Base-by-base conservation (phyloP, 2,797 vertebrate species). In the Gallinago stenura region DNA sequence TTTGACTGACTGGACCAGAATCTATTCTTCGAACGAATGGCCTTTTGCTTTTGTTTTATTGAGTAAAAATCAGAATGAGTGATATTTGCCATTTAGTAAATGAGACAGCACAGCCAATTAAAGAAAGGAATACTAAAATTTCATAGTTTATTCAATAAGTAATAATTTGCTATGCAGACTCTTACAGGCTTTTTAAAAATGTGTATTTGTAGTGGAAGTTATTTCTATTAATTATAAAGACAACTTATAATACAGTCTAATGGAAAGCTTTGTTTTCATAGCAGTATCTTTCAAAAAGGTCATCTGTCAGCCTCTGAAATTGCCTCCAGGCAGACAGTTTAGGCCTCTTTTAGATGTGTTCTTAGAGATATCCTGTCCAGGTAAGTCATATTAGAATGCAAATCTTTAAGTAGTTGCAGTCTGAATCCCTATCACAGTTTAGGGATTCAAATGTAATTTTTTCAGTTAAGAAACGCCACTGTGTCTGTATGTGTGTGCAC, bases 11-110 rank as follows among this genome's bases (percentile, higher is more conserved):
- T 79, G 50, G 62, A 64, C 58, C 56, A 87, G 46, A 86, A 45
- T 75, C 4, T 84, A 10, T 70, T 68, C 24, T 95, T 83, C 64
- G 86, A 77, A 88, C 10, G 4, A 93, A 43, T 43, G 45, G 25
- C 45, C 30, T 87, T 94, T 82, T 4, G 11, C 28, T 81, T 93
- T 24, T 46, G 56, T 83, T 89, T 78, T 86, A 76, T 77, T 87
- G 70, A 79, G 37, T 89, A 75, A 87, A 94, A 95, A 93, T 72
- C 39, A 77, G 37, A 93, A 70, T 93, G 26, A 83, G 35, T 87
- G 6, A 69, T 87, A 90, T 75, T 84, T 87, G 37, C 54, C 31
- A 60, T 73, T 79, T 91, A 73, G 28, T 86, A 61, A 86, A 80
- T 81, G 10, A 48, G 51, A 11, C 45, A 82, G 76, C 0, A 4